Evolutionary conservation across 2,888 invertebrate species (phyloP), one percentile per base, ranked within the genome.

Genomic region (Bhutanitis thaidina): DNA sequence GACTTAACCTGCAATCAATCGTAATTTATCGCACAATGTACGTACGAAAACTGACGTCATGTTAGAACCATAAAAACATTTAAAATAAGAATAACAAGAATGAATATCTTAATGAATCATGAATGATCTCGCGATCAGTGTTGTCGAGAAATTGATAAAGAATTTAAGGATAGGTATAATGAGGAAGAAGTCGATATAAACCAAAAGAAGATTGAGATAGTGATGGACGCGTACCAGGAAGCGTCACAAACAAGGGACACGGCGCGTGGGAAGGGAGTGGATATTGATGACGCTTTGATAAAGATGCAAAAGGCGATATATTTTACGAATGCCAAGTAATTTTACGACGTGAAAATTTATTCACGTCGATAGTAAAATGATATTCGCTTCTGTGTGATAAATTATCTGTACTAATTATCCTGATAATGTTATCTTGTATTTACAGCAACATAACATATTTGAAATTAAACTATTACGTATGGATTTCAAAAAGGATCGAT

Each of bases 121-220:
- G 10, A 10, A 10, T 53, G 50, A 58, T 32, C 32, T 51, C 43
- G 54, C 41, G 49, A 59, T 55, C 54, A 55, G 52, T 10, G 10
- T 30, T 54, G 56, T 52, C 30, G 20, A 13, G 37, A 49, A 43
- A 49, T 41, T 43, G 36, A 20, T 16, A 14, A 43, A n/a, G 30
- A 30, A 20, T 37, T 13, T 3, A 3, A 43, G n/a, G n/a, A 7
- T 7, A 43, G 29, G 13, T 12, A 41, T 27, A 15, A 41, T 3
- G 27, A 27, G 1, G 5, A 8, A 27, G 8, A 1, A 3, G 27
- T 13, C 9, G 12, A 38, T 10, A 37, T 35, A 25, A 44, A 27
- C 15, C 36, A 12, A 36, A 27, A 44, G 44, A 36, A 25, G 20
- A 32, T 35, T 14, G 36, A 34, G 13, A 34, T 15, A 14, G 41